These are phyloP conservation scores for Morbakka virulenta DNA, from an alignment of 30 jellyfish, hydroid and myxozoan genomes.

Conservation along the genomic window DNA sequence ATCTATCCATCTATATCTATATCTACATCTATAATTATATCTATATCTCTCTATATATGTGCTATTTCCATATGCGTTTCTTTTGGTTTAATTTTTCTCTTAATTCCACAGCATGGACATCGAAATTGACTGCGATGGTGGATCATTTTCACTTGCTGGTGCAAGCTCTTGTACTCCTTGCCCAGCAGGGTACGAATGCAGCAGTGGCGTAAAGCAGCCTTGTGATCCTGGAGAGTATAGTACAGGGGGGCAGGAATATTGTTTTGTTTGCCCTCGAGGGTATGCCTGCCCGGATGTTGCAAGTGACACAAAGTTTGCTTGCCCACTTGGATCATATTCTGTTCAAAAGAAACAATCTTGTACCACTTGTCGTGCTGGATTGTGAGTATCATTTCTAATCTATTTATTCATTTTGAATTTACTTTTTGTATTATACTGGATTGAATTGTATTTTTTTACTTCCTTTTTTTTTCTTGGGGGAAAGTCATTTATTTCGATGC, in stretches of 20 bases:
- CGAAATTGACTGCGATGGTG: constrained; percentile 55
- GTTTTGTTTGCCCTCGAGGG: constrained; percentile 83
- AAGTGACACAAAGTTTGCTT: constrained; percentile 36
- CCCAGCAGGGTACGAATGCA: constrained; percentile 92
- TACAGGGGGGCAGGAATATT: constrained; percentile 71
- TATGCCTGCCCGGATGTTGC: constrained; percentile 76
- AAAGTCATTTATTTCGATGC: neutral
- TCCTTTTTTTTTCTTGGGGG: neutral
- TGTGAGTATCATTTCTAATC: too few relatives aligned
- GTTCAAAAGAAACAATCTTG: constrained; percentile 50
- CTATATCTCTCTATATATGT: too few relatives aligned
- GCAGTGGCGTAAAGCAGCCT: constrained; percentile 54
- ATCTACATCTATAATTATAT: too few relatives aligned
- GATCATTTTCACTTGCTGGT: constrained; percentile 42
- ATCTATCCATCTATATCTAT: too few relatives aligned
- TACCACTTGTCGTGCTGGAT: constrained; percentile 91
- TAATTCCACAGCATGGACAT: constrained; percentile 14
- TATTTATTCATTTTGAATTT: neutral
- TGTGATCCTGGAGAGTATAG: constrained; percentile 85
- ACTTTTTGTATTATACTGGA: neutral
- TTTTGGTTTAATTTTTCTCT: too few relatives aligned
- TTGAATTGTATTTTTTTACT: neutral
- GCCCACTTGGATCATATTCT: constrained; percentile 83
- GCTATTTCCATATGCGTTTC: too few relatives aligned
- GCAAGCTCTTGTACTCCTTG: constrained; percentile 63